Percentiles rank a stretch among this genome's conserved stretches.
Evolutionary conservation across 2,888 invertebrate species (phyloP).

Genomic region (Chesias legatella): DNA sequence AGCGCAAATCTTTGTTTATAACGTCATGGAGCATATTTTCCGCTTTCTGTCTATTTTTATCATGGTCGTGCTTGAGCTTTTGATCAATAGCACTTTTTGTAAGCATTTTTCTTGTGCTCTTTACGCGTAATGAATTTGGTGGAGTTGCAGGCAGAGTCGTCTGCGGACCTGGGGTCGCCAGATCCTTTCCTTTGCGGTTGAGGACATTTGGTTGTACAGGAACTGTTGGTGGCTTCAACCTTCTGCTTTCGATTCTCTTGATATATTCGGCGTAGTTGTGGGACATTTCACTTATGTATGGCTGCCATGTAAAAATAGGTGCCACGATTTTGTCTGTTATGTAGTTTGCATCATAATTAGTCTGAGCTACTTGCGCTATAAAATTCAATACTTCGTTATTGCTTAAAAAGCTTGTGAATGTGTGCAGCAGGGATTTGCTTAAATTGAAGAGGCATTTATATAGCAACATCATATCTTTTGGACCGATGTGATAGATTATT

Average conservation of each 20-base stretch:
- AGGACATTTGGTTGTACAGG: slow-evolving; percentile 59
- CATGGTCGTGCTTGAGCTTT: slow-evolving; percentile 51
- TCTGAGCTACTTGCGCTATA: slow-evolving; percentile 68
- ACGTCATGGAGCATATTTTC: slow-evolving; percentile 48
- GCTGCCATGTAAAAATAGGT: slow-evolving; percentile 72
- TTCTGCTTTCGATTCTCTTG: slow-evolving; percentile 51
- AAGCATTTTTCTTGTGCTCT: slow-evolving; percentile 51
- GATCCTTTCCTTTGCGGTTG: slow-evolving; percentile 45
- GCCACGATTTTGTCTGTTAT: slow-evolving; percentile 70
- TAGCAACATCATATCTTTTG: slow-evolving; percentile 48
- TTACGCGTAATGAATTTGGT: slow-evolving; percentile 43
- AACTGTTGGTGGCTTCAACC: slow-evolving; percentile 52
- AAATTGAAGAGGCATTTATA: slow-evolving; percentile 70
- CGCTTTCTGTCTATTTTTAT: slow-evolving; percentile 61
- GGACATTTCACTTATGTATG: slow-evolving; percentile 65
- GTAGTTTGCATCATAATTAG: slow-evolving; percentile 71
- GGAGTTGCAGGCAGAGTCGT: slow-evolving; percentile 41
- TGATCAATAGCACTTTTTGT: slow-evolving; percentile 60
- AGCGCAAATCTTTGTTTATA: slow-evolving; percentile 49
- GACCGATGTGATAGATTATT: slow-evolving; percentile 53
- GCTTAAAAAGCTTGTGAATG: slow-evolving; percentile 63
- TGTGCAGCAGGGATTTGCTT: slow-evolving; percentile 54
- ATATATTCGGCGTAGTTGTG: slow-evolving; percentile 56
- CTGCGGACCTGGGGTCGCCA: slow-evolving; percentile 7
- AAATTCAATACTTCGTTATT: slow-evolving; percentile 65